Evolutionary conservation across 2,113 vertebrate genomes (phyloP).

Genomic region (Amblyopsis rosae): DNA sequence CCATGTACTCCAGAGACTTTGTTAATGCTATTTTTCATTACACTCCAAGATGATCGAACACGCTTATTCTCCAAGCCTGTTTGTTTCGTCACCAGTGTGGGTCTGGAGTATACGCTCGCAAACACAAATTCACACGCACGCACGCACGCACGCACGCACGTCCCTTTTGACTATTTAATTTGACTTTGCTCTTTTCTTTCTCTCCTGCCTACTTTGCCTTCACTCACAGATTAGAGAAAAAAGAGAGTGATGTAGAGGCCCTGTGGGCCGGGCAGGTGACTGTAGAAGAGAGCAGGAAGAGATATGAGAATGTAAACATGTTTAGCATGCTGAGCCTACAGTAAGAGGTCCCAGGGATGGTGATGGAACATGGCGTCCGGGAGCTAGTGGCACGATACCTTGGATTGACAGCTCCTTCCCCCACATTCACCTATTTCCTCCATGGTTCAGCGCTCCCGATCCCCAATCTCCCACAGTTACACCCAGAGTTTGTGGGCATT

Average conservation of each 20-base stretch:
- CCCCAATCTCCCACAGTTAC: slow-evolving; percentile 3
- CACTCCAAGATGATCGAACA: slow-evolving; percentile 48
- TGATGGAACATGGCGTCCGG: not conserved
- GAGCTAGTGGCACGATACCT: slow-evolving; percentile 16
- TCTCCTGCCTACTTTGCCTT: not conserved
- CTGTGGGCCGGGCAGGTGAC: no score
- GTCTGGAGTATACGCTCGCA: slow-evolving; percentile 16
- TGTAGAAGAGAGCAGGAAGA: not conserved
- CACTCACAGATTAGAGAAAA: not conserved
- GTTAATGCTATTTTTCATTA: slow-evolving; percentile 48
- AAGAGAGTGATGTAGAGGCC: not conserved
- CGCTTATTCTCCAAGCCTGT: slow-evolving; percentile 8
- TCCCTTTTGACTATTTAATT: not conserved
- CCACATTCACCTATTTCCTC: slow-evolving; percentile 16
- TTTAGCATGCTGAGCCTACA: slow-evolving; percentile 11
- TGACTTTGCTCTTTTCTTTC: slow-evolving; percentile 11
- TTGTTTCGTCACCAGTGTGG: slow-evolving; percentile 15
- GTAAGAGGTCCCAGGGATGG: slow-evolving; percentile 7
- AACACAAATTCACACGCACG: slow-evolving; percentile 8
- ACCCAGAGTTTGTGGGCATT: slow-evolving; percentile 39
- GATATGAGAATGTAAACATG: no score
- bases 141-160: not conserved
- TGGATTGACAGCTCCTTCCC: slow-evolving; percentile 27
- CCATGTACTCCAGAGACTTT: slow-evolving; percentile 24
- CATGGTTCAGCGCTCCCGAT: slow-evolving; percentile 17